Evolutionary conservation across 2,888 invertebrate genomes (phyloP), one percentile per base, ranked within the genome.

Genomic region (Parnassius glacialis): DNA sequence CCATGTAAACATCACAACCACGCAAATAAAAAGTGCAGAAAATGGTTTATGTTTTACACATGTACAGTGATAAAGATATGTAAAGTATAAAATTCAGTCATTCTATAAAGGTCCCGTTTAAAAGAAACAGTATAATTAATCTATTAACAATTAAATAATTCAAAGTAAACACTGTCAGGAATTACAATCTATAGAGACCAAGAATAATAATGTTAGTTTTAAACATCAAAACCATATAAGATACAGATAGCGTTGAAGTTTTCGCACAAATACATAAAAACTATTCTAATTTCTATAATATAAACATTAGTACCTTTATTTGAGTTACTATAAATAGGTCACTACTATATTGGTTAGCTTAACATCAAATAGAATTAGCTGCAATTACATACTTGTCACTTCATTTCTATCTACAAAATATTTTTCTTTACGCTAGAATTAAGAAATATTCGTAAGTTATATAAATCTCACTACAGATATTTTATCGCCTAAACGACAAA

Each of bases 401-500:
- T 44, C 34, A 59, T 58, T 58, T 57, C 50, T 64, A 62, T 61
- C 64, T 67, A 70, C 64, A 68, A 64, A 67, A 66, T 65, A 57
- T 62, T 62, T 64, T 66, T 64, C 64, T 68, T 61, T 61, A 64
- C 41, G 57, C 53, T 62, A 59, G 56, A 66, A 64, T 61, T 66
- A 63, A 55, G 54, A 56, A 51, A 55, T 65, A 62, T 57, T 66
- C 56, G 52, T 65, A 60, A 62, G 52, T 42, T 54, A 61, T 68
- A 67, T 62, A 67, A 65, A 67, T 64, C 67, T 65, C 65, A 67
- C 63, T 63, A 63, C 56, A 51, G n/a, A 63, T 43, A 34, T 34
- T 34, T 13, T 48, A 52, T 62, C 13, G 50, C 25, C 52, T 48
- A 56, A 45, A 48, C 45, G 25, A 57, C 47, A 61, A 57, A 53